Conservation (phyloP, 2,888 invertebrate genomes). For the Odiellus spinosus region DNA sequence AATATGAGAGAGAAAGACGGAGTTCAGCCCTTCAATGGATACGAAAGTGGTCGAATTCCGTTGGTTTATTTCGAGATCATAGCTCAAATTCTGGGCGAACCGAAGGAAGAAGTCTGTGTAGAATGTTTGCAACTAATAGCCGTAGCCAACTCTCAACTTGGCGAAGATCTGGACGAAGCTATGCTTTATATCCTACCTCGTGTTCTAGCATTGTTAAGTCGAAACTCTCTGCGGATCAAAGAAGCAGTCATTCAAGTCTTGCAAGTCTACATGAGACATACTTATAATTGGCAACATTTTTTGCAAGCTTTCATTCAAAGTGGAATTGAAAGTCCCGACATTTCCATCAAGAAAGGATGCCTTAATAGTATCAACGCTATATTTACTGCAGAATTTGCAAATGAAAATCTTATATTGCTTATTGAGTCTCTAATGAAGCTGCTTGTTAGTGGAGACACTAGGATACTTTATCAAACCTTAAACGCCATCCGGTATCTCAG, state of each 20-base stretch:
- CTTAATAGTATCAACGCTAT: slow-evolving; percentile 31
- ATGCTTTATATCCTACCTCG: too few species aligned
- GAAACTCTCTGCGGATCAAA: too few species aligned
- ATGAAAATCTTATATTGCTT: slow-evolving; percentile 25
- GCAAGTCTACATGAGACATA: slow-evolving; percentile 32
- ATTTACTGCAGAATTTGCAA: slow-evolving; percentile 31
- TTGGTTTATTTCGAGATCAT: too few species aligned
- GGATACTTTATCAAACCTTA: slow-evolving; percentile 23
- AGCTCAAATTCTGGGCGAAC: too few species aligned
- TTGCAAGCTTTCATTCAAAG: slow-evolving; percentile 29
- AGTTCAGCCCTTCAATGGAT: too few species aligned
- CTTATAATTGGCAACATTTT: slow-evolving; percentile 30
- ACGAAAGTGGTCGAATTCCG: too few species aligned
- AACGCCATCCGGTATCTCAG: slow-evolving; percentile 30
- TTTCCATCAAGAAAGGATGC: slow-evolving; percentile 28
- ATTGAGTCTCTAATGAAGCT: slow-evolving; percentile 19
- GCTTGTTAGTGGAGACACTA: slow-evolving; percentile 25
- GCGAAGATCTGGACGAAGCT: too few species aligned
- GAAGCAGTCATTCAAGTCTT: slow-evolving; percentile 31
- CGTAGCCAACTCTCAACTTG: too few species aligned
- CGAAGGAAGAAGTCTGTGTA: too few species aligned
- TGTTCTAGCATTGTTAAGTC: too few species aligned
- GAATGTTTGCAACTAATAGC: too few species aligned
- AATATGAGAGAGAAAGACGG: too few species aligned
- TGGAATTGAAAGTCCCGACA: slow-evolving; percentile 30